Percentiles rank a stretch among this genome's conserved stretches.
phyloP scores from a whole-genome alignment of 2,888 invertebrate genomes.

The Eremobia ochroleuca region DNA sequence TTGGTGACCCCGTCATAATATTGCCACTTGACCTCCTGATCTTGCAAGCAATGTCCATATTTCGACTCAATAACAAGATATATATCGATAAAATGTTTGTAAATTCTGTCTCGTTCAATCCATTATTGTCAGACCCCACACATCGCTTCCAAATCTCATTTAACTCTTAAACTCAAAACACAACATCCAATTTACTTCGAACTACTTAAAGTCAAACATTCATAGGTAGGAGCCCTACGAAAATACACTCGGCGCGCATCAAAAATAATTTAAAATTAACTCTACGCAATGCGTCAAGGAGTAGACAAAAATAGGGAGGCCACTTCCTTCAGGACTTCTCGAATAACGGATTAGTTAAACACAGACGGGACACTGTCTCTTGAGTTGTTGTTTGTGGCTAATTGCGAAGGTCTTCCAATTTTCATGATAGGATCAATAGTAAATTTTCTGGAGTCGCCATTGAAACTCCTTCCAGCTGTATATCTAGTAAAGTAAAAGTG shows the following conservation, averaged over 20 bases:
- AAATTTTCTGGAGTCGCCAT: neutral
- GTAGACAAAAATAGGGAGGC: slow-evolving; percentile 68
- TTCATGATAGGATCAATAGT: neutral
- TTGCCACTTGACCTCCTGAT: slow-evolving; percentile 49
- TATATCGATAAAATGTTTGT: neutral
- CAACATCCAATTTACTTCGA: slow-evolving; percentile 61
- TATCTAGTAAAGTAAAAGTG: neutral
- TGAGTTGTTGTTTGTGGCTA: slow-evolving; percentile 1
- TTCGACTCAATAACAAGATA: slow-evolving; percentile 12
- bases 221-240: slow-evolving; percentile 62
- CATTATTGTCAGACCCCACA: slow-evolving; percentile 60
- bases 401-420: slow-evolving; percentile 19
- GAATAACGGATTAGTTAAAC: slow-evolving; percentile 56
- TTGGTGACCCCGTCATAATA: slow-evolving; percentile 49
- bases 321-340: slow-evolving; percentile 72
- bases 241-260: slow-evolving; percentile 79
- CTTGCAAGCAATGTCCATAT: slow-evolving; percentile 20
- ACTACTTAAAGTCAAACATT: slow-evolving; percentile 65
- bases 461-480: neutral
- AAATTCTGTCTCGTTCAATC: slow-evolving; percentile 4
- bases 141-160: slow-evolving; percentile 51
- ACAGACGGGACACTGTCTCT: slow-evolving; percentile 51
- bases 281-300: slow-evolving; percentile 76
- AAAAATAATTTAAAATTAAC: slow-evolving; percentile 87
- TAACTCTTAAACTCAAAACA: slow-evolving; percentile 50